These are phyloP conservation scores for Neodontobutis hainanensis DNA, from an alignment of 2,113 vertebrate species.

Conservation along the genomic window DNA sequence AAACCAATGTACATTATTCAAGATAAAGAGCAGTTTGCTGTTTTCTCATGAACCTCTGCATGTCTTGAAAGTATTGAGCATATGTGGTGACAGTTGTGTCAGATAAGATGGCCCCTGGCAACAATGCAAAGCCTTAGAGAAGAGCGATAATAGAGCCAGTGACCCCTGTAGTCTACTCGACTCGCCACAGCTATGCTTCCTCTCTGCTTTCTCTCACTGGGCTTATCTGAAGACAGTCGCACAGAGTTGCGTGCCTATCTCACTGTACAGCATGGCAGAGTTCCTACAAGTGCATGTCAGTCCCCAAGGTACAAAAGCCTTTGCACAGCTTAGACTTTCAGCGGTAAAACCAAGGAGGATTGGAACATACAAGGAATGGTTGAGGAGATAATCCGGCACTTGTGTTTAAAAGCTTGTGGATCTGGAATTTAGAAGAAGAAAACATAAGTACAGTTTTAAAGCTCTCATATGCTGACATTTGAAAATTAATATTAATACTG, in stretches of 20 bases:
- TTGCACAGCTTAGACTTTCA: constrained; percentile 42
- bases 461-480: background rate
- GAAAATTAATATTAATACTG: background rate
- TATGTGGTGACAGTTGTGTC: constrained; percentile 44
- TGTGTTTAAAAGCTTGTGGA: constrained; percentile 25
- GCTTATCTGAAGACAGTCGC: constrained; percentile 62
- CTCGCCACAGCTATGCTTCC: constrained; percentile 33
- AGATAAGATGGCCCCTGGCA: constrained; percentile 63
- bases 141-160: constrained; percentile 61
- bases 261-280: constrained; percentile 56
- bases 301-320: constrained; percentile 56
- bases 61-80: constrained; percentile 29
- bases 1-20: constrained; percentile 12
- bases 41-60: constrained; percentile 23
- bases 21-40: constrained; percentile 9
- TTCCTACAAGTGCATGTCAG: constrained; percentile 45
- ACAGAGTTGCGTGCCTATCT: constrained; percentile 49
- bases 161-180: constrained; percentile 53
- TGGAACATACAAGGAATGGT: constrained; percentile 4
- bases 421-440: constrained; percentile 21
- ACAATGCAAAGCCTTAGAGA: constrained; percentile 58
- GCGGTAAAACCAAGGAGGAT: constrained; percentile 25
- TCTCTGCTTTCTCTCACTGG: constrained; percentile 52
- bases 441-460: constrained; percentile 1
- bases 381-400: constrained; percentile 49